phyloP scores from a whole-genome alignment of 2,797 vertebrate genomes.

The Lerista edwardsae region DNA sequence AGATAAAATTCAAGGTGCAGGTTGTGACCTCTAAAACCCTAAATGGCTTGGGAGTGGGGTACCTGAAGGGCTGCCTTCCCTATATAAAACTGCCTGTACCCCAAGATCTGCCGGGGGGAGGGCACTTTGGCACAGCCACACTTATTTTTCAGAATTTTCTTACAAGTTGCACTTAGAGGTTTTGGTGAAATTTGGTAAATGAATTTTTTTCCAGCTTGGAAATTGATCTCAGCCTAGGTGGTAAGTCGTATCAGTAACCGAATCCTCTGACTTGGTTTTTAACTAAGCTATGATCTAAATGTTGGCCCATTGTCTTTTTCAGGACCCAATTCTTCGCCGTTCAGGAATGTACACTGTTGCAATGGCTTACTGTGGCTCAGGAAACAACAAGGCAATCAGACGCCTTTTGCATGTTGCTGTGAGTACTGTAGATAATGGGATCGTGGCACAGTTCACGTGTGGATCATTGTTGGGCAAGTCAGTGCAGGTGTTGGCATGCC shows the following conservation, averaged over 20 bases:
- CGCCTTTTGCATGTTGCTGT: constrained; percentile 97
- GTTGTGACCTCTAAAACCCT: too few relatives aligned
- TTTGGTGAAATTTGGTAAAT: not conserved
- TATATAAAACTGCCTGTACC: too few relatives aligned
- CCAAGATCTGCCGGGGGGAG: too few relatives aligned
- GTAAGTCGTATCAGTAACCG: not conserved
- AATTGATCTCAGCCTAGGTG: not conserved
- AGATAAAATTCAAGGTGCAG: too few relatives aligned
- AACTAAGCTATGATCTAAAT: constrained; percentile 3
- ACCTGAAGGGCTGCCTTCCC: too few relatives aligned
- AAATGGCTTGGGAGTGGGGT: too few relatives aligned
- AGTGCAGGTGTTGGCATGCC: not conserved
- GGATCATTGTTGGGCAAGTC: not conserved
- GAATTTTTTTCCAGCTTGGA: not conserved
- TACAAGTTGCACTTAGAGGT: not conserved
- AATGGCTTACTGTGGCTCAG: constrained; percentile 99
- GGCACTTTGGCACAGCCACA: too few relatives aligned
- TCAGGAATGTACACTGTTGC: constrained; percentile 99
- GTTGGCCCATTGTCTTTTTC: constrained; percentile 44
- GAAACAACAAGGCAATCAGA: constrained; percentile 98
- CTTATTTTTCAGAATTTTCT: not conserved
- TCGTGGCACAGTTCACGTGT: not conserved
- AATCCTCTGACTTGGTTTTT: not conserved
- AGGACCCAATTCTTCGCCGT: constrained; percentile 93
- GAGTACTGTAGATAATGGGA: constrained; percentile 71